Evolutionary conservation across 2,888 invertebrate genomes (phyloP).

Genomic region (Leptinotarsa tumamoca): DNA sequence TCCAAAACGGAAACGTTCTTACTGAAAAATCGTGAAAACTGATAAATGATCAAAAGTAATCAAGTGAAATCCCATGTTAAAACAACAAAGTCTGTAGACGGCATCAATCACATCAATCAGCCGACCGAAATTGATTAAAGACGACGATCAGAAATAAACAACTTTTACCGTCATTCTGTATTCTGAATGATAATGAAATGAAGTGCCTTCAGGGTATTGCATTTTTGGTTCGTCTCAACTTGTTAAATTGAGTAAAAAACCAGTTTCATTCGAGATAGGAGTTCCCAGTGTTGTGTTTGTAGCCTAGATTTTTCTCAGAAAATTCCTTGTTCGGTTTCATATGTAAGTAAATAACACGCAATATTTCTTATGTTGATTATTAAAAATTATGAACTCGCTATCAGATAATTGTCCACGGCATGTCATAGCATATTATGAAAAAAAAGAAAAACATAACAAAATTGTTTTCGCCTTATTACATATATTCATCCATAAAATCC

Average conservation of each 20-base stretch:
- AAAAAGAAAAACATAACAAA: no score
- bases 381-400: neutral
- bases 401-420: neutral
- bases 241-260: slow-evolving; percentile 7
- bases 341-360: neutral
- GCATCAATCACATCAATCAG: slow-evolving; percentile 1
- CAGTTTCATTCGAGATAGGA: neutral
- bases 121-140: neutral
- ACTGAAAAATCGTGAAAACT: neutral
- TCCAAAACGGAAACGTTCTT: neutral
- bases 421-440: neutral
- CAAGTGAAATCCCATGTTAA: slow-evolving; percentile 2
- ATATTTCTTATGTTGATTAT: neutral
- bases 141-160: neutral
- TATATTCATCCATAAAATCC: no score
- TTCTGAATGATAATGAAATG: neutral
- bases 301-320: neutral
- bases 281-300: slow-evolving; percentile 8
- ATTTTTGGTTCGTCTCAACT: neutral
- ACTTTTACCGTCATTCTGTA: slow-evolving; percentile 8
- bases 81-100: neutral
- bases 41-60: slow-evolving; percentile 6
- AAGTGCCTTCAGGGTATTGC: neutral
- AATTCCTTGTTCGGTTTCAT: neutral
- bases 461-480: no score